phyloP scores from a whole-genome alignment of 2,113 vertebrate species.

The Lipophrys pholis region DNA sequence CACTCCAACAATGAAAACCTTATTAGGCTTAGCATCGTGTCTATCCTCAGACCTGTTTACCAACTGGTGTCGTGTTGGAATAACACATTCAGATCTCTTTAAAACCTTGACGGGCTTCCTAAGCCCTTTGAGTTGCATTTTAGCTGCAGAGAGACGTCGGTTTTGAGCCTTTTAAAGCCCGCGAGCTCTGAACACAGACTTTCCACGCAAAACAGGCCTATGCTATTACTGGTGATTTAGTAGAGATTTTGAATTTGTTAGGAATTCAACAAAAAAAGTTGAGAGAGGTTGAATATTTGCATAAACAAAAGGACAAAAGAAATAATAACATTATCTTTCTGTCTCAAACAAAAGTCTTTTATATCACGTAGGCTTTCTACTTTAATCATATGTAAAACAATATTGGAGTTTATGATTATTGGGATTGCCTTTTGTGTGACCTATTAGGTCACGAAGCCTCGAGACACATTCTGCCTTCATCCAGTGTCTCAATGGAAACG shows the following conservation, averaged over 20 bases:
- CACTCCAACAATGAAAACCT: neutral
- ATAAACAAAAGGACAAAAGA: no score
- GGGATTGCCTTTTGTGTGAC: no score
- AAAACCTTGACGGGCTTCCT: conserved; percentile 15
- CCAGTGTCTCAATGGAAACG: no score
- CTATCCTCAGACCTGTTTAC: conserved; percentile 26
- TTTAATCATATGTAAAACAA: no score
- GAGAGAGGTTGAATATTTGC: no score
- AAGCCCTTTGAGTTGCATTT: conserved; percentile 14
- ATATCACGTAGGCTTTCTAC: no score
- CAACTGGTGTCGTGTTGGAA: conserved; percentile 2
- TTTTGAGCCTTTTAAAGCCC: conserved; percentile 36
- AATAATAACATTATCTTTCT: no score
- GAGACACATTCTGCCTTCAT: no score
- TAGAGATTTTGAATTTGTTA: conserved; percentile 12
- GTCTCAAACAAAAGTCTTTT: no score
- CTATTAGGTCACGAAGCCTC: no score
- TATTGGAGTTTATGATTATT: no score
- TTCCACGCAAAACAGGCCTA: conserved; percentile 10
- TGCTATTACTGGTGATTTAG: conserved; percentile 17
- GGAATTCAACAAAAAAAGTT: neutral
- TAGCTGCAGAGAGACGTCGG: conserved; percentile 15
- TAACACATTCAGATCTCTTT: conserved; percentile 25
- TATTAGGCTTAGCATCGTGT: neutral
- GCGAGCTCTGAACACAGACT: conserved; percentile 8